A percentile compares a stretch with the other conserved stretches of the same genome.
These are phyloP conservation scores for Pachypanchax playfairii DNA, from an alignment of 2,113 vertebrate species.

Conservation along the genomic window DNA sequence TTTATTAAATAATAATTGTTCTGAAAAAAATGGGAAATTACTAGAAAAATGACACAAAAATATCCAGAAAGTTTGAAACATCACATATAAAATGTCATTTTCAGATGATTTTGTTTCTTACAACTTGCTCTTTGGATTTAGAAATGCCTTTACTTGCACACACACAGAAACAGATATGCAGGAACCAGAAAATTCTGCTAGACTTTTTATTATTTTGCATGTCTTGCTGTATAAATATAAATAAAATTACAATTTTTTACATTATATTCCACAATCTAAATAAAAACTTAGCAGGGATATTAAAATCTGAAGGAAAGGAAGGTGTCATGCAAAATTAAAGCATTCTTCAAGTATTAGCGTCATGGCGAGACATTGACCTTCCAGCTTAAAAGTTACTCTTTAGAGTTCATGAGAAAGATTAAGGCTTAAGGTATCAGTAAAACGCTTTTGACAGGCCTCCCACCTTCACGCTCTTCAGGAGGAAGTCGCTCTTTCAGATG, in stretches of 20 bases:
- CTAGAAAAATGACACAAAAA: not conserved
- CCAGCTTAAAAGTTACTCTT: not conserved
- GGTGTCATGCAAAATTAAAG: slow-evolving; percentile 8
- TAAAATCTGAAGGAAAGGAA: slow-evolving; percentile 9
- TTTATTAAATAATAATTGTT: not conserved
- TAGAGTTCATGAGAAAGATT: slow-evolving; percentile 33
- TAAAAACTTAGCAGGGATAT: not conserved
- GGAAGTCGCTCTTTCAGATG: slow-evolving; percentile 30
- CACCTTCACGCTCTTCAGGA: slow-evolving; percentile 24
- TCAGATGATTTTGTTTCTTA: no score
- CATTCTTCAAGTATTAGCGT: slow-evolving; percentile 11
- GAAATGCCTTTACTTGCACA: no score
- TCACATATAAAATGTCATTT: no score
- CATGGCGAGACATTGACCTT: slow-evolving; percentile 12
- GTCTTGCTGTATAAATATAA: not conserved
- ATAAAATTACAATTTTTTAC: slow-evolving; percentile 1
- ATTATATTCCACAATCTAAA: not conserved
- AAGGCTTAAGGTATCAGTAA: slow-evolving; percentile 16
- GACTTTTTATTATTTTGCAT: no score
- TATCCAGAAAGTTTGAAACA: no score
- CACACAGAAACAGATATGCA: no score
- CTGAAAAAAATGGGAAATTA: slow-evolving; percentile 13
- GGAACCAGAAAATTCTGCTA: no score
- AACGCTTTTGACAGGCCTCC: slow-evolving; percentile 27
- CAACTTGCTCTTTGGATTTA: no score